Percentiles rank a stretch among this genome's conserved stretches.
Conservation (phyloP, 2,888 invertebrate genomes). For the Graphium colonna region DNA sequence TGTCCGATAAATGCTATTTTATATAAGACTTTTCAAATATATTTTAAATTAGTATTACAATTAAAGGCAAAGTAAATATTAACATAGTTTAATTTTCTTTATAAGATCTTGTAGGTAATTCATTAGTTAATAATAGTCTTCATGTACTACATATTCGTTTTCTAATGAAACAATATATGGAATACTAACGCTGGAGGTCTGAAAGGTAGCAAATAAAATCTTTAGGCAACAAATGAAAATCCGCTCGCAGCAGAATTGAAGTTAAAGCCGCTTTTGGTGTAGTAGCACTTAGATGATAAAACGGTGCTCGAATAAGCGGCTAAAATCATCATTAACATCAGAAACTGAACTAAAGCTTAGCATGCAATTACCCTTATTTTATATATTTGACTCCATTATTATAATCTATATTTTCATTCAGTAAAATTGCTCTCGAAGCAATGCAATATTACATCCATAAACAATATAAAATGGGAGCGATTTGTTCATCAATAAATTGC, state of each 20-base stretch:
- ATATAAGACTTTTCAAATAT: too few relatives aligned
- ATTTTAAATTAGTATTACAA: too few relatives aligned
- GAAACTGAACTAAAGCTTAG: not conserved
- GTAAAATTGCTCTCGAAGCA: not conserved
- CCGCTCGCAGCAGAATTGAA: not conserved
- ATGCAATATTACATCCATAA: not conserved
- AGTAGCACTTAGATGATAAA: conserved; percentile 7
- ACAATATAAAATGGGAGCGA: not conserved
- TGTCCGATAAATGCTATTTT: too few relatives aligned
- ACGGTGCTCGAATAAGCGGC: conserved; percentile 6
- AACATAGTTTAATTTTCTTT: too few relatives aligned
- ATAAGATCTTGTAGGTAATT: too few relatives aligned
- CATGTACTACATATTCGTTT: too few relatives aligned
- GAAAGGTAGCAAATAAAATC: not conserved
- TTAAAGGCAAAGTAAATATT: too few relatives aligned
- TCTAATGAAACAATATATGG: too few relatives aligned
- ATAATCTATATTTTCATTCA: not conserved
- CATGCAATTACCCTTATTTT: too few relatives aligned
- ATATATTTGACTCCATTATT: not conserved
- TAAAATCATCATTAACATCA: conserved; percentile 10
- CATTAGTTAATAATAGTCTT: too few relatives aligned
- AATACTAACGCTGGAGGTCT: too few relatives aligned
- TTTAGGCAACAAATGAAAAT: not conserved
- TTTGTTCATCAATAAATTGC: not conserved
- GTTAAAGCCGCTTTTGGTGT: not conserved